Evolutionary conservation across 2,113 vertebrate genomes (phyloP), one percentile per base, ranked within the genome.

Genomic region (Drymodes brunneopygia): DNA sequence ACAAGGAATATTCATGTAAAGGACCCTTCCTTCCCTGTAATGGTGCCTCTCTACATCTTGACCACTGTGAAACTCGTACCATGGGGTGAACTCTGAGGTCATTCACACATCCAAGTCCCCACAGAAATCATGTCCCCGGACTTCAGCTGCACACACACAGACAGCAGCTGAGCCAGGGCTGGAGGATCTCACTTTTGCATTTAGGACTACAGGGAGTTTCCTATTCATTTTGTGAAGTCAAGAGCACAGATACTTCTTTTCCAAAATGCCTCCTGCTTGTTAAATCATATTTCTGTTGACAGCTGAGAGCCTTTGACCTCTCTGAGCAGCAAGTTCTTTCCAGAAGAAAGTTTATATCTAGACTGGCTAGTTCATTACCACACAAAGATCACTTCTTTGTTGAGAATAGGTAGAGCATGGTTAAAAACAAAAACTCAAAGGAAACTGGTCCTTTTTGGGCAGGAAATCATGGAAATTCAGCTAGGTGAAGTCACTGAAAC

Each of bases 261-360:
- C 58, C 91, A 70, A 73, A 91, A 77, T 51, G 24, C 42, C 53
- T 91, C 60, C 62, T 89, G 54, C 77, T 81, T 36, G 1, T 92
- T 90, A 69, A 82, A 61, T 82, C 71, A 42, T 85, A 79, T 90
- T 94, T 94, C 83, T 94, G 51, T 91, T 94, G 91, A 86, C 91
- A 94, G 1, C 69, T 48, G 60, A 77, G 36, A 65, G 79, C 20
- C 42, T 96, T 85, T 88, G 88, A 94, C 93, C 69, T 92, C 85
- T 95, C 22, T 2, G 6, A 92, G 67, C 22, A 81, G 20, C 53
- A 50, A 47, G 53, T 22, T 78, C 36, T 81, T 94, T 88, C 81
- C 79, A 86, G 44, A 66, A 90, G 44, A 74, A 77, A 73, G 66
- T 73, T 88, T 80, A 10, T 70, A 50, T 23, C n/a, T 69, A 47